Base-by-base conservation (phyloP, 2,113 vertebrate species). In the Cromileptes altivelis region DNA sequence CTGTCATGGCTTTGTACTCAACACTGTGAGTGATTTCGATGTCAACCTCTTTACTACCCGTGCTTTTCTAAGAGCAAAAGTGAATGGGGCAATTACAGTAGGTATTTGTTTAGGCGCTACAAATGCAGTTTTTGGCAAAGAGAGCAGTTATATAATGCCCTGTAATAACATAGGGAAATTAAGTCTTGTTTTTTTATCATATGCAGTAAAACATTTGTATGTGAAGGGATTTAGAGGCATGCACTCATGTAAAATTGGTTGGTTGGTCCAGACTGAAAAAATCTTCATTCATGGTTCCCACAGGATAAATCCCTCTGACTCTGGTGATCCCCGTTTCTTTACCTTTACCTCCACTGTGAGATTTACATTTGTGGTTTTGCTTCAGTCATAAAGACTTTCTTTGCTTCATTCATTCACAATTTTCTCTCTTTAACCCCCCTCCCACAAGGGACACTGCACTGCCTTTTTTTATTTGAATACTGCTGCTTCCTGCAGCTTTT, bases 1-100 rank as follows among this genome's bases (percentile, higher is more conserved):
- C 78, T 88, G 81, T 82, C 78, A 64, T 27, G 49, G 70, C 79
- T 88, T 85, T 79, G 64, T 70, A 53, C 52, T 82, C 65, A 60
- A 42, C 62, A 37, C 70, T 55, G 14, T 55, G 70, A 88, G 8
- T 27, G 55, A 83, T 75, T 72, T 52, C 30, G 69, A 5, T 33
- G 47, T 87, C 78, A 70, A 6, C 71, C n/a, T 62, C 27, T 73
- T 84, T 72, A 69, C 52, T 64, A 68, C 64, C 50, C 30, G 4
- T 69, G 75, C 64, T 49, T 75, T 71, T 74, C 69, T 69, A 25
- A 52, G 47, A 75, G 65, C 75, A 71, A 74, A 81, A 76, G 62
- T 30, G 13, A 89, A 56, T 25, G 27, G 27, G 27, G 33, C 18
- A 75, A 53, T 79, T 85, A 49, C 71, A 82, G 74, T 18, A 12